These are phyloP conservation scores for Metopolophium dirhodum DNA, from an alignment of 1,140 invertebrate species.

Conservation along the genomic window DNA sequence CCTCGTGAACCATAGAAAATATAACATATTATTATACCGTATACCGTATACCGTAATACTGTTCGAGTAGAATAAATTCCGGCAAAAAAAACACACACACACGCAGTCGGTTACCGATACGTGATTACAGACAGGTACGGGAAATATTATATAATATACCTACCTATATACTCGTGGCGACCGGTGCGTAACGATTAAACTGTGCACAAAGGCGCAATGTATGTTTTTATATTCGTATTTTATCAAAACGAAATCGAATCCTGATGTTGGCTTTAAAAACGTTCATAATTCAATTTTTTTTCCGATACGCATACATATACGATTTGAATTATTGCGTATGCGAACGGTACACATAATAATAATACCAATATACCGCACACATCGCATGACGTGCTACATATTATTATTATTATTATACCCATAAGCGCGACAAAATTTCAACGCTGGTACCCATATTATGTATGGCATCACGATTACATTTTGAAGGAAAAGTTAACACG, in stretches of 20 bases:
- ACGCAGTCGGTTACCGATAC: neutral
- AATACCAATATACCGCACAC: neutral
- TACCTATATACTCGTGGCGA: neutral
- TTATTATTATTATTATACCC: neutral
- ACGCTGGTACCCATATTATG: too few species aligned
- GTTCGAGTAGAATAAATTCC: neutral
- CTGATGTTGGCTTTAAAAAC: neutral
- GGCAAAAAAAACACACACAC: neutral
- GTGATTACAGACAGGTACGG: neutral
- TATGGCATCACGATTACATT: neutral
- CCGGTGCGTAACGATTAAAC: neutral
- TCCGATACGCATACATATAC: neutral
- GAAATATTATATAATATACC: neutral
- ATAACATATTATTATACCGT: neutral
- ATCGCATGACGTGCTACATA: neutral
- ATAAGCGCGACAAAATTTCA: neutral
- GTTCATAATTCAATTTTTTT: neutral
- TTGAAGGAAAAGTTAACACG: neutral
- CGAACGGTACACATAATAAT: neutral
- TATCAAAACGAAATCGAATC: slow-evolving; percentile 11
- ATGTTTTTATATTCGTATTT: neutral
- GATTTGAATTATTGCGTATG: neutral
- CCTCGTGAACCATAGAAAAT: neutral
- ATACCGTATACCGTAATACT: too few species aligned
- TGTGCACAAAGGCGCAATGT: neutral